These are phyloP conservation scores for Epinephelus awoara DNA, from an alignment of 2,797 vertebrate genomes.

Conservation along the genomic window DNA sequence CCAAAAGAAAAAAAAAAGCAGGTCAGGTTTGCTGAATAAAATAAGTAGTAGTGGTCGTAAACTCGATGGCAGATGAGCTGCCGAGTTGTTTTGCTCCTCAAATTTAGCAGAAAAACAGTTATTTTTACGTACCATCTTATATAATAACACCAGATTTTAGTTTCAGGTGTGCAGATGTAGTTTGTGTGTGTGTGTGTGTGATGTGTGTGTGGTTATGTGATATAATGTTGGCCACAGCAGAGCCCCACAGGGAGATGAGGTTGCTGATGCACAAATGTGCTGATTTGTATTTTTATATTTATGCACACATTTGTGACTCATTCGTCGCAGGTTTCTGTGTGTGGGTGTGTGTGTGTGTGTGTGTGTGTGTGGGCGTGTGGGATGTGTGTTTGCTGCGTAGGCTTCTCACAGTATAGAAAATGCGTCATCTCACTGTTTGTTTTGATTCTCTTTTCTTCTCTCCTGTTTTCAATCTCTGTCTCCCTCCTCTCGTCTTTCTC, in stretches of 20 bases:
- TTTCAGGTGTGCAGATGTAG: constrained; percentile 15
- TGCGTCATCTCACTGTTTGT: constrained; percentile 77
- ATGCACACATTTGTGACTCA: constrained; percentile 42
- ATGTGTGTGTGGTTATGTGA: neutral
- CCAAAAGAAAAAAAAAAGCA: neutral
- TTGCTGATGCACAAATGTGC: constrained; percentile 58
- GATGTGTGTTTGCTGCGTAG: constrained; percentile 65
- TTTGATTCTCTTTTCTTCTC: constrained; percentile 49
- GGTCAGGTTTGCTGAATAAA: neutral
- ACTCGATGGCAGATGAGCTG: neutral
- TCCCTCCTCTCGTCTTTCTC: constrained; percentile 22
- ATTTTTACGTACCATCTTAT: neutral
- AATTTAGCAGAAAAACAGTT: neutral
- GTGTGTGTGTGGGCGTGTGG: constrained; percentile 36
- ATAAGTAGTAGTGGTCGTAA: neutral
- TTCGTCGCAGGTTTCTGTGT: constrained; percentile 55
- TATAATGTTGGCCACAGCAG: constrained; percentile 13
- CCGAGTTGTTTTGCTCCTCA: neutral
- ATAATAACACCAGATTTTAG: constrained; percentile 1
- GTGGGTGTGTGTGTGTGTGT: constrained; percentile 11
- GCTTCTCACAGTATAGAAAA: constrained; percentile 75
- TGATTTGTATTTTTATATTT: constrained; percentile 59
- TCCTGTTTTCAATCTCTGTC: constrained; percentile 17
- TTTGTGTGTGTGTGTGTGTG: neutral
- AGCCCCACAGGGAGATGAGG: constrained; percentile 40